phyloP scores from a whole-genome alignment of 2,797 vertebrate species.

The Tenualosa ilisha region DNA sequence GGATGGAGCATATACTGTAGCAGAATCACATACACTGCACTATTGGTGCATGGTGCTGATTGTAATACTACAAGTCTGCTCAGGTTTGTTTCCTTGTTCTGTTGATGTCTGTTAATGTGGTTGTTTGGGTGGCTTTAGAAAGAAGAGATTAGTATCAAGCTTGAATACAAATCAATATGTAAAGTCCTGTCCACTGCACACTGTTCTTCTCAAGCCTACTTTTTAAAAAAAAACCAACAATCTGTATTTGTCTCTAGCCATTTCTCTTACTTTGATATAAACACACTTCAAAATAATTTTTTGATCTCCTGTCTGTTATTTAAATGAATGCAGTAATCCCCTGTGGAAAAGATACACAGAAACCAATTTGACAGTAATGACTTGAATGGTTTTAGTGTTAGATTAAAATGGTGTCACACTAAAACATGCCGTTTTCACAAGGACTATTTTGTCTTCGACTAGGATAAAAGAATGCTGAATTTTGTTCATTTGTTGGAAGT shows the following conservation, averaged over 20 bases:
- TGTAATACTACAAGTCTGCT: background rate
- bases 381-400: background rate
- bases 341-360: background rate
- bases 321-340: background rate
- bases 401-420: too few relatives aligned
- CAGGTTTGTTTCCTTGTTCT: background rate
- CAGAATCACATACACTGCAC: background rate
- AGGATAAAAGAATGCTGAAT: background rate
- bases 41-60: background rate
- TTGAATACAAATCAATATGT: background rate
- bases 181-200: background rate
- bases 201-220: background rate
- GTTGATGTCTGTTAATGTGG: background rate
- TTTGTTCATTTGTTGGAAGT: background rate
- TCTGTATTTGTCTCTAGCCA: background rate
- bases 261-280: conserved; percentile 13
- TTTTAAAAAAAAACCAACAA: background rate
- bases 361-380: background rate
- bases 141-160: background rate
- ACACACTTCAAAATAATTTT: background rate
- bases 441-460: background rate
- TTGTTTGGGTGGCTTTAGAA: background rate
- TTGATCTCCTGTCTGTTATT: conserved; percentile 4
- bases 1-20: background rate
- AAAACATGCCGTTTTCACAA: background rate